Base-by-base conservation (phyloP, 2,113 vertebrate genomes). In the Herpetotheres cachinnans region DNA sequence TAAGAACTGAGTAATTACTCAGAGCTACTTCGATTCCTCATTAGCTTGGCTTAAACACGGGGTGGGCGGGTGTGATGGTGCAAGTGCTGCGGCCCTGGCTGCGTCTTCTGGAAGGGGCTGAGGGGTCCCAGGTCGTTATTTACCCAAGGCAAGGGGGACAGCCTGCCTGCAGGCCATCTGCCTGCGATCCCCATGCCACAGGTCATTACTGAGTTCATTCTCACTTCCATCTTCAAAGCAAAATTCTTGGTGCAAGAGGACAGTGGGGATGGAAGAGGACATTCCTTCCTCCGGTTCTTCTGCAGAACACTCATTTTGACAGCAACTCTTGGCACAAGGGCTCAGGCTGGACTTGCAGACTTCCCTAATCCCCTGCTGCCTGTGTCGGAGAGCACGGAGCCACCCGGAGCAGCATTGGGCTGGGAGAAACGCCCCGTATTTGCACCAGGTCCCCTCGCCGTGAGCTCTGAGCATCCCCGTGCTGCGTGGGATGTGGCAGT, bases 341-440 rank as follows among this genome's bases (percentile, higher is more conserved):
- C 44, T 74, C 81, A 7, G 56, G 22, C 16, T 6, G 6, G 46
- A 34, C n/a, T 63, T n/a, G 36, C 61, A 65, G 80, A 18, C 46
- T 65, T 85, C 58, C 44, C 52, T 74, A 72, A 3, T 2, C 1
- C 34, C 34, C 40, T 0, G 1, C 17, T 44, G 30, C 44, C 32
- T 2, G 3, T 24, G 70, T n/a, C 4, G 3, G 66, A 69, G 71
- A 13, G 42, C 65, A 12, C 11, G 0, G 0, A 67, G 49, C 17
- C 32, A 30, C 4, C 3, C 4, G 2, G 44, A 58, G 25, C 54
- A 36, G 74, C 74, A 29, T 47, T 6, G 4, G 22, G 5, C 40
- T 44, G 70, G 74, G 38, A 87, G 18, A 46, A 92, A 46, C 1
- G 2, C 17, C 73, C 42, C 11, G 0, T 6, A 13, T 29, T 67